These are phyloP conservation scores for Pseudomugil gertrudae DNA, from an alignment of 2,797 vertebrate genomes.

Conservation along the genomic window DNA sequence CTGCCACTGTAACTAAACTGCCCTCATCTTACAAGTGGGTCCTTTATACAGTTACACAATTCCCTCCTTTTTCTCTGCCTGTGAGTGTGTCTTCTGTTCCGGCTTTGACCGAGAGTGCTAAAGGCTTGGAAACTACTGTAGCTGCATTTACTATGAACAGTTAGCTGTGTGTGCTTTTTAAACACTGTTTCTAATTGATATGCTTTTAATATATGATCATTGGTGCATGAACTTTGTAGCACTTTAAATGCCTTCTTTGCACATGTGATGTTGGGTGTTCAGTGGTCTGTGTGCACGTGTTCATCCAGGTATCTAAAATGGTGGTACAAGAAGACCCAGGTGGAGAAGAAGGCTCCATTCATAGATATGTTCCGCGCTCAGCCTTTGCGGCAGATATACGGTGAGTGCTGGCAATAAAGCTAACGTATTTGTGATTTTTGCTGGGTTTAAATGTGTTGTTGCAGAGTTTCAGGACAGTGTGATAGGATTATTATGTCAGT, in stretches of 20 bases:
- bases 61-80: constrained; percentile 6
- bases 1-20: constrained; percentile 10
- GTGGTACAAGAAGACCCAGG: constrained; percentile 93
- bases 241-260: neutral
- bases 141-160: constrained; percentile 24
- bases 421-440: too few relatives aligned
- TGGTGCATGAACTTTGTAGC: neutral
- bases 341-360: constrained; percentile 94
- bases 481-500: too few relatives aligned
- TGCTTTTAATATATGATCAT: neutral
- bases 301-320: constrained; percentile 88
- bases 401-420: constrained; percentile 75
- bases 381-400: constrained; percentile 93
- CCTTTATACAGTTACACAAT: constrained; percentile 48
- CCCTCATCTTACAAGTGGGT: constrained; percentile 24
- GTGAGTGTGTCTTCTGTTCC: constrained; percentile 22
- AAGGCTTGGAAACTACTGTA: constrained; percentile 41
- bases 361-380: constrained; percentile 90
- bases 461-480: neutral
- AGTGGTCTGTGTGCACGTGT: constrained; percentile 19
- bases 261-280: neutral
- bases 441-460: neutral
- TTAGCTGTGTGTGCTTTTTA: too few relatives aligned
- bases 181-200: too few relatives aligned
- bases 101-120: constrained; percentile 26